These are phyloP conservation scores for Pogonocichla stellata DNA, from an alignment of 2,113 vertebrate species.

Conservation along the genomic window DNA sequence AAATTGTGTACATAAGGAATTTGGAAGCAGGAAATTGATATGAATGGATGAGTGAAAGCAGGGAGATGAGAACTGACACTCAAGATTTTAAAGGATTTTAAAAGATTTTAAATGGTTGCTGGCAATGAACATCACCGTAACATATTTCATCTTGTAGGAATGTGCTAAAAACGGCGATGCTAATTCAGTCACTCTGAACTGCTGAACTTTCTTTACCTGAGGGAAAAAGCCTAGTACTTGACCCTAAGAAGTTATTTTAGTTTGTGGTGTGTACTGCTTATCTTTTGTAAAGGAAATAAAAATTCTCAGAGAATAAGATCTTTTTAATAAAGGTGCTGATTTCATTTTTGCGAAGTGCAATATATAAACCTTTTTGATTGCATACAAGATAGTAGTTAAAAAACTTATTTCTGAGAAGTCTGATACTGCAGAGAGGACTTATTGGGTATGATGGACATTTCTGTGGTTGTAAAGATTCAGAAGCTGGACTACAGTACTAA, in stretches of 20 bases:
- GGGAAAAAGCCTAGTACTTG: not conserved
- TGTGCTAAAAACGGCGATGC: rapidly evolving
- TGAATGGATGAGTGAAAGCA: not conserved
- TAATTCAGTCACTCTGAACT: not conserved
- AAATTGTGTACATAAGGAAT: not conserved
- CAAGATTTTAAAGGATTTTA: not conserved
- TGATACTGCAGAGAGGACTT: not conserved
- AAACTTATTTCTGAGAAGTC: not conserved
- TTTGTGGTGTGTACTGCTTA: not conserved
- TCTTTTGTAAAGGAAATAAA: not conserved
- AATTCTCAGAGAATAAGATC: not conserved
- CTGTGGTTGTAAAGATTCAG: not conserved
- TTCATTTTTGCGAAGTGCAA: not conserved
- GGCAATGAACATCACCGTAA: not conserved
- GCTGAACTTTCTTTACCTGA: not conserved
- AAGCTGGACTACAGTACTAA: not conserved
- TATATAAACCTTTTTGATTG: not conserved
- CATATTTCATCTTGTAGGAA: not conserved
- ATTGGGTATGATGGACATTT: not conserved
- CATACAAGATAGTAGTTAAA: not conserved
- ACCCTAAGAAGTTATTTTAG: not conserved
- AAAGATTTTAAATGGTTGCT: not conserved
- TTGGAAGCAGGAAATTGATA: not conserved
- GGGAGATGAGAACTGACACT: not conserved
- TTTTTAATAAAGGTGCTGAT: not conserved